phyloP scores from a whole-genome alignment of 1,140 invertebrate species.

The Musca vetustissima region DNA sequence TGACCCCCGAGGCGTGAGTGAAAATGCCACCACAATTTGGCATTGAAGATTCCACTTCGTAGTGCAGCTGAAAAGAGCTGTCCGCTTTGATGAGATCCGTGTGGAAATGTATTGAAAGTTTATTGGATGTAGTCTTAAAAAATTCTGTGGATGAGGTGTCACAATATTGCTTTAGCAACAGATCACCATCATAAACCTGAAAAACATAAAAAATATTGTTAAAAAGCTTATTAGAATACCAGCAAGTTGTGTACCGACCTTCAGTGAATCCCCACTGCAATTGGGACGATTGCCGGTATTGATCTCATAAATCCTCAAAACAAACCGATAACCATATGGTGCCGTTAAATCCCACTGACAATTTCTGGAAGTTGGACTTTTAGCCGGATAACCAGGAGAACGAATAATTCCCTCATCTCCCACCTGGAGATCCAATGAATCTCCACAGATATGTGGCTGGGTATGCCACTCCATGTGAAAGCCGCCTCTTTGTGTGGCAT shows the following conservation, averaged over 20 bases:
- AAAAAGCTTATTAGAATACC: neutral
- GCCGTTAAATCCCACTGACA: slow-evolving; percentile 77
- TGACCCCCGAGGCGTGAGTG: slow-evolving; percentile 61
- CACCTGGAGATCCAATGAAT: slow-evolving; percentile 54
- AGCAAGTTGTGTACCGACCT: slow-evolving; percentile 7
- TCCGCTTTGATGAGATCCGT: slow-evolving; percentile 68
- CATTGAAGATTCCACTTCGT: slow-evolving; percentile 66
- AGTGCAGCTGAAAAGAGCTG: slow-evolving; percentile 78
- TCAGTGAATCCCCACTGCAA: neutral
- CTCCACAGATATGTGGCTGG: slow-evolving; percentile 71
- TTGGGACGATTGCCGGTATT: slow-evolving; percentile 45
- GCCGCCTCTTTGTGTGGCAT: slow-evolving; percentile 48
- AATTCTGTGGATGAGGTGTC: slow-evolving; percentile 70
- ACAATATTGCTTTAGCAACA: slow-evolving; percentile 65
- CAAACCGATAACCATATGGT: slow-evolving; percentile 70
- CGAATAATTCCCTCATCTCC: slow-evolving; percentile 66
- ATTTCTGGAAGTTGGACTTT: slow-evolving; percentile 73
- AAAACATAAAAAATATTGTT: slow-evolving; percentile 10
- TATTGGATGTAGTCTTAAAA: slow-evolving; percentile 66
- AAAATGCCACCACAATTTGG: slow-evolving; percentile 83
- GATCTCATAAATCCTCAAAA: slow-evolving; percentile 77
- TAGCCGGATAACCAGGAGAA: slow-evolving; percentile 80
- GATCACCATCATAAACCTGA: slow-evolving; percentile 35
- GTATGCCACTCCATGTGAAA: slow-evolving; percentile 76
- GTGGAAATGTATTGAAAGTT: slow-evolving; percentile 72